Conservation (phyloP, 2,113 vertebrate genomes). For the Aplodontia rufa region DNA sequence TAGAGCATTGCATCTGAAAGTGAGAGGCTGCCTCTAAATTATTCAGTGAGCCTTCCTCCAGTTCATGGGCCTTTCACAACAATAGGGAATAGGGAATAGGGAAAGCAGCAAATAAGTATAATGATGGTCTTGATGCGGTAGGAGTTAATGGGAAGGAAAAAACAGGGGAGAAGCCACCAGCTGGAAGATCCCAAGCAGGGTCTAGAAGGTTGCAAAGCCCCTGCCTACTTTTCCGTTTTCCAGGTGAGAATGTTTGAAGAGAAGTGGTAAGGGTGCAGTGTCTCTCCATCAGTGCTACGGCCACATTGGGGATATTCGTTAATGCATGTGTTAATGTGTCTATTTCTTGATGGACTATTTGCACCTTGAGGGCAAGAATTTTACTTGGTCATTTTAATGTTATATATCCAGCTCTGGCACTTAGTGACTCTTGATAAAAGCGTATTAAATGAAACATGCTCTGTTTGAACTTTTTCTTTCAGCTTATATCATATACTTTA, state of each 20-base stretch:
- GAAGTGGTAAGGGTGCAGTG: accelerated
- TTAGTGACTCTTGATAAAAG: not conserved
- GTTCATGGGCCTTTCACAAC: not conserved
- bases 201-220: not conserved
- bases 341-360: not conserved
- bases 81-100: not conserved
- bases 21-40: constrained; percentile 53
- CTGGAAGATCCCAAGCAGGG: not conserved
- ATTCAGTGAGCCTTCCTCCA: constrained; percentile 44
- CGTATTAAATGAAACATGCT: not conserved
- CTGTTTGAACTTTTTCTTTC: not conserved
- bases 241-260: not conserved
- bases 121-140: not conserved
- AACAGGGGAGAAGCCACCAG: not conserved
- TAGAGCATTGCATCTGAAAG: constrained; percentile 40
- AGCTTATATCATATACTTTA: not conserved
- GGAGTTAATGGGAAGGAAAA: not conserved
- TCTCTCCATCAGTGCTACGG: not conserved
- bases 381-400: not conserved
- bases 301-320: not conserved
- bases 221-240: not conserved
- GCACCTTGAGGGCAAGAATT: not conserved
- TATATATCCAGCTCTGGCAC: not conserved
- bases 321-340: not conserved
- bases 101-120: not conserved